Evolutionary conservation across 2,888 invertebrate species (phyloP), one percentile per base, ranked within the genome.

Genomic region (Leptopilina myrica): DNA sequence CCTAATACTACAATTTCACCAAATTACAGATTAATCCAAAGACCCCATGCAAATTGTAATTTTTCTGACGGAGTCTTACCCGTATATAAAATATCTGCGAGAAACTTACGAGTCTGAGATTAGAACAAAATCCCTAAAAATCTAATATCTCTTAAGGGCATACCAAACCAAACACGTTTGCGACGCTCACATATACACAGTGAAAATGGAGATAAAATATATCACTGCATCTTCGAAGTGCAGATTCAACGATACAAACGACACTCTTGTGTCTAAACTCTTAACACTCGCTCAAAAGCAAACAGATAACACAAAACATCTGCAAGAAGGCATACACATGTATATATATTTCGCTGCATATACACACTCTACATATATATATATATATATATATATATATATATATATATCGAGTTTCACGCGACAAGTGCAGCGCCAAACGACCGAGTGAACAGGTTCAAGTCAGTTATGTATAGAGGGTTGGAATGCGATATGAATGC

Each of bases 401-500:
- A 20, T 20, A 46, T 53, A 26, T 69, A 69, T 73, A 73, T 77
- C 76, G 78, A 64, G 78, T 82, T 83, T 82, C 84, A 81, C 81
- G 83, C 83, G 84, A 84, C 84, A 84, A 84, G 84, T 84, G 84
- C 83, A 84, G 75, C 78, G 73, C 77, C 78, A 81, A 77, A 81
- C 84, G 81, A 82, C 76, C 79, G 78, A 40, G 78, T 79, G 82
- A 77, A 82, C 79, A 76, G 78, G 69, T 69, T 64, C 78, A 82
- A 83, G 84, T 81, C 77, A 78, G 79, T 76, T 77, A 81, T 82
- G 77, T 81, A 81, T 81, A 81, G 83, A 82, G 79, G 85, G 86
- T 85, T 81, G 86, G 87, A 86, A 88, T 86, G 88, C 88, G 86
- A 88, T 88, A 88, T 88, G 87, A 87, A 88, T 85, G 87, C 86